Conservation (phyloP, 92 coral and sea anemone species). For the Phenganax stokvisi region DNA sequence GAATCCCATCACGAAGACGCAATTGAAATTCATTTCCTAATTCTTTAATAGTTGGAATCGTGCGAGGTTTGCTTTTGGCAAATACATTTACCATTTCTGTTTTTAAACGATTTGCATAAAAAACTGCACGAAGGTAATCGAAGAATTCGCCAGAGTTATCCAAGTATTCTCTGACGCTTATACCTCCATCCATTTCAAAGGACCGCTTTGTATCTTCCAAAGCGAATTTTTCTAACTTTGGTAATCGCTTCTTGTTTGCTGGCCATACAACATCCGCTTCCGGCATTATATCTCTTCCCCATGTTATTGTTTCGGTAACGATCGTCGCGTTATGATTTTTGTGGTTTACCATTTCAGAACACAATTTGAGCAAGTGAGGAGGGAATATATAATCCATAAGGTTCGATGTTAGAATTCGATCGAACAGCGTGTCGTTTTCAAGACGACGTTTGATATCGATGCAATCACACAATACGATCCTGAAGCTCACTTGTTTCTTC, state of each 20-base stretch:
- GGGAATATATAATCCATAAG: slow-evolving; percentile 52
- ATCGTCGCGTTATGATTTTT: slow-evolving; percentile 41
- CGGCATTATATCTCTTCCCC: slow-evolving; percentile 28
- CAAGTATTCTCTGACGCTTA: slow-evolving; percentile 39
- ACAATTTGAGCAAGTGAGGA: slow-evolving; percentile 34
- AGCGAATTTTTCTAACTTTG: slow-evolving; percentile 12
- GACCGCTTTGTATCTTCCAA: slow-evolving; percentile 49
- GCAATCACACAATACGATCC: slow-evolving; percentile 56
- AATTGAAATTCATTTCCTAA: slow-evolving; percentile 51
- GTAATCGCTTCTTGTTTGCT: neutral
- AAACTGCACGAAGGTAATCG: slow-evolving; percentile 52
- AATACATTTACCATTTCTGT: neutral
- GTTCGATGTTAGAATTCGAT: slow-evolving; percentile 61
- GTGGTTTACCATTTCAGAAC: slow-evolving; percentile 43
- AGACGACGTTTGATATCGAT: slow-evolving; percentile 45
- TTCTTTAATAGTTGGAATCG: slow-evolving; percentile 23
- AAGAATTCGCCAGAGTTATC: slow-evolving; percentile 46
- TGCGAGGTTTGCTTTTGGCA: neutral
- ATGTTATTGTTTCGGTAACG: slow-evolving; percentile 51
- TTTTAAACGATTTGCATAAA: slow-evolving; percentile 24
- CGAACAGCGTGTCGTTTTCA: slow-evolving; percentile 43
- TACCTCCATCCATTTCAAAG: slow-evolving; percentile 29
- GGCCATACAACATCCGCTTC: slow-evolving; percentile 4
- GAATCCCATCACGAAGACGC: slow-evolving; percentile 50
- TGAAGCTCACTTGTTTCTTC: slow-evolving; percentile 44